A percentile compares a stretch with the other conserved stretches of the same genome.
These are phyloP conservation scores for Nipponacmea schrenckii DNA, from an alignment of 2,888 invertebrate genomes.

Conservation along the genomic window DNA sequence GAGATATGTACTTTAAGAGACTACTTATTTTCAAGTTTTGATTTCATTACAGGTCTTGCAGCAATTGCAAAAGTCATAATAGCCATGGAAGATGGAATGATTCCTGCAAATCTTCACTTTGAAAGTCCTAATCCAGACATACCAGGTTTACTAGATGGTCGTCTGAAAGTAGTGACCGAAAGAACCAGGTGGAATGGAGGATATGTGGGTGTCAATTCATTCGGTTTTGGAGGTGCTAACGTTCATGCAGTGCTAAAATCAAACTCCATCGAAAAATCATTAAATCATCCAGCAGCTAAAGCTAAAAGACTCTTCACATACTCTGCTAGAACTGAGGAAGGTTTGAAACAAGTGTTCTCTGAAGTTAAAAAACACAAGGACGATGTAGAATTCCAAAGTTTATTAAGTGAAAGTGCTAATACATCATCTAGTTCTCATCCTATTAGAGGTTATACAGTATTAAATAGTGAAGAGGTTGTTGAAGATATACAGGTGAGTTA, in stretches of 20 bases:
- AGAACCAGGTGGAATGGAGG: slow-evolving; percentile 89
- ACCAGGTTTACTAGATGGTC: slow-evolving; percentile 88
- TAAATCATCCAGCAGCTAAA: slow-evolving; percentile 64
- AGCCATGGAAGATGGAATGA: slow-evolving; percentile 89
- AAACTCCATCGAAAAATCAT: slow-evolving; percentile 30
- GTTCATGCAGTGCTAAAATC: slow-evolving; percentile 71
- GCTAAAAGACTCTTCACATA: slow-evolving; percentile 80
- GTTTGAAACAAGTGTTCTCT: slow-evolving; percentile 78
- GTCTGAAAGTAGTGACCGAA: slow-evolving; percentile 87
- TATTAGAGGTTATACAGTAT: slow-evolving; percentile 83
- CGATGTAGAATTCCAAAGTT: slow-evolving; percentile 58
- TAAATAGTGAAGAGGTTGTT: slow-evolving; percentile 71
- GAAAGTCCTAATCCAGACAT: slow-evolving; percentile 88
- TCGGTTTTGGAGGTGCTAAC: slow-evolving; percentile 91
- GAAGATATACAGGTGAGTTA: slow-evolving; percentile 45
- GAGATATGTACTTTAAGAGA: no score
- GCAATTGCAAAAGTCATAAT: slow-evolving; percentile 90
- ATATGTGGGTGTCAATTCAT: slow-evolving; percentile 92
- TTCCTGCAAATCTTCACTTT: slow-evolving; percentile 93
- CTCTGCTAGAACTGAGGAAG: slow-evolving; percentile 87
- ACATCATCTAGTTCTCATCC: slow-evolving; percentile 78
- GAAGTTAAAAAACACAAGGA: slow-evolving; percentile 75
- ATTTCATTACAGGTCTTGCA: slow-evolving; percentile 76
- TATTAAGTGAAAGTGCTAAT: slow-evolving; percentile 58
- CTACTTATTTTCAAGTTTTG: not conserved